Percentiles rank a stretch among this genome's conserved stretches.
phyloP scores from a whole-genome alignment of 2,888 invertebrate genomes.

The Ametastegia equiseti region DNA sequence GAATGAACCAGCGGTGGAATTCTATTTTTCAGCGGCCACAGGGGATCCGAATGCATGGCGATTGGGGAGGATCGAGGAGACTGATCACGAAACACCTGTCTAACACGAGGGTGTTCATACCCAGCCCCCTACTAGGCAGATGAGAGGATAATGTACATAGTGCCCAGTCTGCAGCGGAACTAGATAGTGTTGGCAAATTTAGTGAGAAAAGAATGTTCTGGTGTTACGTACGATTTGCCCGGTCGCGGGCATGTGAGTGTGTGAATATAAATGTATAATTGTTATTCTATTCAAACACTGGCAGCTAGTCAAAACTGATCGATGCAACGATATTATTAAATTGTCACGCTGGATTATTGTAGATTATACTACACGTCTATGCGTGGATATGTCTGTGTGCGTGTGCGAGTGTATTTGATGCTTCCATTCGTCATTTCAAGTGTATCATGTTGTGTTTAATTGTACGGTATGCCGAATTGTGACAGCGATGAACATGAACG shows the following conservation, averaged over 20 bases:
- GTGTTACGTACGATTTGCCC: neutral
- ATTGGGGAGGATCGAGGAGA: conserved; percentile 88
- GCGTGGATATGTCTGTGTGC: neutral
- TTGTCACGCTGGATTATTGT: neutral
- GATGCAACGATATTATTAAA: neutral
- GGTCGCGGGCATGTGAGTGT: neutral
- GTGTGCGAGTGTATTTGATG: neutral
- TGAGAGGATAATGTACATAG: neutral
- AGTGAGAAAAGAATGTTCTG: conserved; percentile 7
- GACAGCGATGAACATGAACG: conserved; percentile 3
- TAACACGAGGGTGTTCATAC: conserved; percentile 73
- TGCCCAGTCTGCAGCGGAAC: neutral
- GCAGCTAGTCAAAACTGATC: conserved; percentile 23
- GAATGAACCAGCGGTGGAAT: conserved; percentile 40
- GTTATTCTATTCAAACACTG: neutral
- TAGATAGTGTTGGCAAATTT: neutral
- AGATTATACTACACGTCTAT: neutral
- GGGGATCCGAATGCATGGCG: conserved; percentile 90
- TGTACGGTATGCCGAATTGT: neutral
- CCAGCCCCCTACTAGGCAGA: neutral
- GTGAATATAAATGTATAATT: conserved; percentile 17
- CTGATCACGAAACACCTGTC: conserved; percentile 89
- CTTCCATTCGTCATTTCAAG: conserved; percentile 16
- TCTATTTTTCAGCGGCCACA: conserved; percentile 76
- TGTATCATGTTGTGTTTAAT: neutral